phyloP scores from a whole-genome alignment of 2,797 vertebrate genomes.

The Aulostomus chinensis region DNA sequence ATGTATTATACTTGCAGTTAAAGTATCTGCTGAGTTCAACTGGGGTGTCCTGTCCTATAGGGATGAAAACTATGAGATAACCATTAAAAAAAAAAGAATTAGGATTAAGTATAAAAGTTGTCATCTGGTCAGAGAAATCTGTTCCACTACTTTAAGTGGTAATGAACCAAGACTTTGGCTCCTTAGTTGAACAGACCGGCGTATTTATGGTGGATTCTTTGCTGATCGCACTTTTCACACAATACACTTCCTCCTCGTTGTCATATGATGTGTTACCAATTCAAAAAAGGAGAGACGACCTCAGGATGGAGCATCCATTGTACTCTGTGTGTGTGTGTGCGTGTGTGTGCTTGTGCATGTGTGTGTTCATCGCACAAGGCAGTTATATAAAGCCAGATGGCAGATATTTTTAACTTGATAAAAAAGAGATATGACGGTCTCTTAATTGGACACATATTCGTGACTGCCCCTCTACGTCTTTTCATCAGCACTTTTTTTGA shows the following conservation, averaged over 20 bases:
- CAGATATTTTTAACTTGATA: slow-evolving; percentile 13
- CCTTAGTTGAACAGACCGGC: too few species aligned
- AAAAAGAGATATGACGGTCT: too few species aligned
- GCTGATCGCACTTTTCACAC: neutral
- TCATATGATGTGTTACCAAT: slow-evolving; percentile 2
- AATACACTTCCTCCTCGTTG: slow-evolving; percentile 5
- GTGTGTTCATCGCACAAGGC: slow-evolving; percentile 3
- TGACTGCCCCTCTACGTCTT: neutral
- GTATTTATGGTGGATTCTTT: neutral
- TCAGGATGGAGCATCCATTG: slow-evolving; percentile 1
- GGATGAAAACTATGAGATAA: too few species aligned
- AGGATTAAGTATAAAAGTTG: too few species aligned
- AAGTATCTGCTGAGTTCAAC: too few species aligned
- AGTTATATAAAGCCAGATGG: slow-evolving; percentile 12
- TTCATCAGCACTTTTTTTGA: neutral
- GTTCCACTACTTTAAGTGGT: too few species aligned
- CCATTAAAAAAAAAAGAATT: too few species aligned
- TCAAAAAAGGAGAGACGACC: slow-evolving; percentile 1
- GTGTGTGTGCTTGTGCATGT: too few species aligned
- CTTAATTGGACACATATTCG: neutral
- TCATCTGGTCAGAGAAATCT: too few species aligned
- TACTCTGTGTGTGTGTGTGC: slow-evolving; percentile 11
- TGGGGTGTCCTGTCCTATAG: too few species aligned
- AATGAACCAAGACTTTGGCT: too few species aligned
- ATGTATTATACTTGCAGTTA: too few species aligned